phyloP scores from a whole-genome alignment of 1,140 invertebrate species.

The Laodelphax striatellus region DNA sequence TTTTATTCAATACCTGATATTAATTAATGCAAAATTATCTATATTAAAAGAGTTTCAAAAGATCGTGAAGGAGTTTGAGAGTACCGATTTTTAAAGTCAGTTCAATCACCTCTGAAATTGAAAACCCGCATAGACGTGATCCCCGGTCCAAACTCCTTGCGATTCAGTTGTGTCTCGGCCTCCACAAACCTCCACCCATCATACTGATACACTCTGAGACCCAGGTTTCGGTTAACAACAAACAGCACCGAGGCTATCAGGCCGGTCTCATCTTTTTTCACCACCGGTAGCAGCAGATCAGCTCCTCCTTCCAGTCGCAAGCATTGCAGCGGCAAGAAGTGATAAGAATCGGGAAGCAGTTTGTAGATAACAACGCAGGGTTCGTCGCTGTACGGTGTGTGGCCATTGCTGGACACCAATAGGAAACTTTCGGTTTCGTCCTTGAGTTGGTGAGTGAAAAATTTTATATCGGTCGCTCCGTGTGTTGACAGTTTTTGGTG shows the following conservation, averaged over 20 bases:
- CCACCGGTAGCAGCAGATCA: conserved; percentile 12
- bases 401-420: background rate
- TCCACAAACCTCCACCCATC: conserved; percentile 34
- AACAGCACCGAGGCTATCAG: background rate
- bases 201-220: conserved; percentile 28
- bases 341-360: background rate
- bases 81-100: no score
- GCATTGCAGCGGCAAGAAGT: background rate
- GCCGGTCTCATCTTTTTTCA: conserved; percentile 1
- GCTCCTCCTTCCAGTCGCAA: background rate
- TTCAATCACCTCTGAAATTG: no score
- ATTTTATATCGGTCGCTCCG: conserved; percentile 28
- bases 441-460: conserved; percentile 21
- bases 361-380: background rate
- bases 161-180: background rate
- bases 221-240: no score
- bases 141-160: background rate
- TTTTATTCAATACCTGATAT: no score
- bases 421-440: background rate
- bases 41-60: no score
- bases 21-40: no score
- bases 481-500: conserved; percentile 35
- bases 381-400: background rate
- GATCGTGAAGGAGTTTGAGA: no score
- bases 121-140: background rate